Evolutionary conservation across 2,888 invertebrate species (phyloP), one percentile per base, ranked within the genome.

Genomic region (Automeris io): DNA sequence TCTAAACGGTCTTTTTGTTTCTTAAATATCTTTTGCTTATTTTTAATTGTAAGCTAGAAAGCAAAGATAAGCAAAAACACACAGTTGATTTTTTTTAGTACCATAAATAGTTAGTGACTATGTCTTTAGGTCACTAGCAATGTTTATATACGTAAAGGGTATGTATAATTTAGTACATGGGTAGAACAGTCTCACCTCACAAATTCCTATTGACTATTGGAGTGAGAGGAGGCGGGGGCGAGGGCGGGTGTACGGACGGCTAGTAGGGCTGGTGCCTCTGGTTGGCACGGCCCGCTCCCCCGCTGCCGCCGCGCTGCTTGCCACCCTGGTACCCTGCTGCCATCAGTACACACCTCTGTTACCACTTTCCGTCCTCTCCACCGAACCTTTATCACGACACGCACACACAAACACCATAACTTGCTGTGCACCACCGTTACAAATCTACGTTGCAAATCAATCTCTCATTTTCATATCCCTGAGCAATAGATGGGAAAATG

Each of bases 221-320:
- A 80, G 71, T 80, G 82, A 82, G 79, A 75, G 71, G 83, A 77
- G 70, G 78, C 78, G 76, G 80, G 77, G 81, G 80, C 77, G 78
- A 76, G 57, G 60, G 49, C 46, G 56, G 49, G 64, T 57, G n/a
- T n/a, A n/a, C n/a, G n/a, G n/a, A n/a, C n/a, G n/a, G n/a, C 74
- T 93, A 94, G 88, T 95, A 95, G 77, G 95, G 95, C 88, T 94
- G 94, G 89, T 94, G 94, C 91, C 95, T 92, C 87, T 93, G 94
- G 88, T 93, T 94, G 73, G 92, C 90, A 68, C 92, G 91, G 52
- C 91, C 90, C 91, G 82, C 90, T 66, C 92, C 90, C 73, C 92
- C 90, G 74, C 91, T 90, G 63, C 89, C 88, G 69, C 94, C 93
- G 76, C 93, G 91, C 88, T 94, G 94, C 89, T 95, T 95, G 85